phyloP scores from a whole-genome alignment of 2,888 invertebrate genomes.

The Junonia oenone region DNA sequence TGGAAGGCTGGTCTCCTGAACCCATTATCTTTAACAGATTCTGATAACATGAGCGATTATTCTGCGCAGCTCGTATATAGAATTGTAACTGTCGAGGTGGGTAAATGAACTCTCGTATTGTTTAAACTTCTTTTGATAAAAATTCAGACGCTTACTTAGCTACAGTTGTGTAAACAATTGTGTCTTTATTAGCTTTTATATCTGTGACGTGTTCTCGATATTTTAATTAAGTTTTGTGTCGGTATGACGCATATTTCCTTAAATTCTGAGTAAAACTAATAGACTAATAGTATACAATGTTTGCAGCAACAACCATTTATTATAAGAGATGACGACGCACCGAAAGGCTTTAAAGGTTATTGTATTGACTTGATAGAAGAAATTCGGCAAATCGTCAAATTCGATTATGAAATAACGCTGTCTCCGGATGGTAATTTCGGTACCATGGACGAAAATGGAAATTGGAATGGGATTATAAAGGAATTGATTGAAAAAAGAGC shows the following conservation, averaged over 20 bases:
- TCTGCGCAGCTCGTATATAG: slow-evolving; percentile 91
- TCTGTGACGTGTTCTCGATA: background rate
- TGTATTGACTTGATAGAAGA: slow-evolving; percentile 96
- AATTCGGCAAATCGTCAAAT: slow-evolving; percentile 90
- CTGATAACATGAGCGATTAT: slow-evolving; percentile 84
- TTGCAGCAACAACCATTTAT: slow-evolving; percentile 91
- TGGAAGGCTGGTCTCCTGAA: slow-evolving; percentile 89
- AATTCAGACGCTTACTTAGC: slow-evolving; percentile 40
- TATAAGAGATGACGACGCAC: slow-evolving; percentile 82
- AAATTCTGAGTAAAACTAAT: background rate
- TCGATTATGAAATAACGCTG: slow-evolving; percentile 93
- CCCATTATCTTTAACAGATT: slow-evolving; percentile 82
- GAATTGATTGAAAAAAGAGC: slow-evolving; percentile 91
- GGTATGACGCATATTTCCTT: background rate
- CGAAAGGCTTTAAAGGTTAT: slow-evolving; percentile 89
- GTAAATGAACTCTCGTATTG: slow-evolving; percentile 55
- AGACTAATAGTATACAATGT: background rate
- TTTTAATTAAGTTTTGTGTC: background rate
- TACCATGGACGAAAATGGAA: slow-evolving; percentile 90
- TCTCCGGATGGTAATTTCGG: slow-evolving; percentile 92
- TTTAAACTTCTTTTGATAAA: slow-evolving; percentile 25
- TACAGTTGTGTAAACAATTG: slow-evolving; percentile 58
- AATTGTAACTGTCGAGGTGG: slow-evolving; percentile 90
- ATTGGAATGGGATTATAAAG: slow-evolving; percentile 92
- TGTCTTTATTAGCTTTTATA: slow-evolving; percentile 12